phyloP scores from a whole-genome alignment of 37 sponge, comb jelly and placozoan species.

The Hormiphora californensis region DNA sequence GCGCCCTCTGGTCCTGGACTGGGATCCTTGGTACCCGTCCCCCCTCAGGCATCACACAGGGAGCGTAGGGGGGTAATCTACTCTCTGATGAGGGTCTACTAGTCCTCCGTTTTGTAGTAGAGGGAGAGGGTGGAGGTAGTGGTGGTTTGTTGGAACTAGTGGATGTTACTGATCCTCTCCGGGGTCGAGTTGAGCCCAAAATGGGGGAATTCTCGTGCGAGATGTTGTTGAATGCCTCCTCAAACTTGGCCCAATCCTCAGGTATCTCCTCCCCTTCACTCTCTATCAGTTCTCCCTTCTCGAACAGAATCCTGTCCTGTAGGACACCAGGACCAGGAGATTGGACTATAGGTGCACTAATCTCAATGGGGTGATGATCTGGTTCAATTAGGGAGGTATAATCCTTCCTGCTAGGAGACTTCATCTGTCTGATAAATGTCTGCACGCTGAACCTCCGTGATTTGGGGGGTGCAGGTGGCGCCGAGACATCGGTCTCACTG shows the following conservation, averaged over 20 bases:
- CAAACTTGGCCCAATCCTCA: no score
- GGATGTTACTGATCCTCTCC: no score
- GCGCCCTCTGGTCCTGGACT: not conserved
- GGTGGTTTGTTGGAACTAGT: conserved; percentile 1
- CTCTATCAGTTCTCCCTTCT: no score
- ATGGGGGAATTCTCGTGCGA: no score
- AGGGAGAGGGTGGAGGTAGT: not conserved
- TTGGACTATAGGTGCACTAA: no score
- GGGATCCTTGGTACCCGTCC: not conserved
- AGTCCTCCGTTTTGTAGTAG: not conserved
- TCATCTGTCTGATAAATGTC: not conserved
- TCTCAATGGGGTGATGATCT: no score
- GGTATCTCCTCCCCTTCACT: no score
- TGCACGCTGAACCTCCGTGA: not conserved
- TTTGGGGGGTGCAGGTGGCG: not conserved
- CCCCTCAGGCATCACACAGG: conserved; percentile 2
- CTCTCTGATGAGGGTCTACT: not conserved
- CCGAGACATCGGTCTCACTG: not conserved
- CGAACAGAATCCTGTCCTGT: no score
- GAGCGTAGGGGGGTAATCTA: conserved; percentile 27
- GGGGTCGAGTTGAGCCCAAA: no score
- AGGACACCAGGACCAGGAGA: no score
- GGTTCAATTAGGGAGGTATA: conserved; percentile 12
- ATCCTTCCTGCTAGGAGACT: conserved; percentile 13
- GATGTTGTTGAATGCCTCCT: no score